These are phyloP conservation scores for Erannis defoliaria DNA, from an alignment of 2,888 invertebrate species.

Conservation along the genomic window DNA sequence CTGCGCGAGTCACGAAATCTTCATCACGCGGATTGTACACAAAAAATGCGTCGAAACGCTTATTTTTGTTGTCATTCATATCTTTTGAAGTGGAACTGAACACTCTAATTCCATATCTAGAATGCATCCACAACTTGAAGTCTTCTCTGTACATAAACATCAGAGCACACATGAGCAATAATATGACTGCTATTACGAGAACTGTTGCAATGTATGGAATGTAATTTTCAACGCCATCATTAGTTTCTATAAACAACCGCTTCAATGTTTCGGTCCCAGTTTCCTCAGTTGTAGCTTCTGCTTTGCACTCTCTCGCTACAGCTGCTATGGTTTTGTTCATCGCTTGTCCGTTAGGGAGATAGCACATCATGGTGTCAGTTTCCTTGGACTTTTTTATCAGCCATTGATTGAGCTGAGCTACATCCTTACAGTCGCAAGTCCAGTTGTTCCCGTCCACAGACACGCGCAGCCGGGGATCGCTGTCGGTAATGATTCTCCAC, in stretches of 20 bases:
- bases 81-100: constrained; percentile 88
- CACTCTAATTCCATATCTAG: constrained; percentile 91
- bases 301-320: constrained; percentile 85
- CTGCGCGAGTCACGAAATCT: constrained; percentile 89
- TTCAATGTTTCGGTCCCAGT: constrained; percentile 87
- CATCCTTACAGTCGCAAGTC: constrained; percentile 93
- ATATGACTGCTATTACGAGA: constrained; percentile 89
- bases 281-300: constrained; percentile 88
- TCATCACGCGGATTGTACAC: constrained; percentile 94
- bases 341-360: constrained; percentile 83
- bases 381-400: constrained; percentile 89
- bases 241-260: constrained; percentile 87
- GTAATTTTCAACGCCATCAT: constrained; percentile 90
- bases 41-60: constrained; percentile 95
- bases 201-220: constrained; percentile 91
- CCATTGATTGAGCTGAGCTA: constrained; percentile 90
- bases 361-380: constrained; percentile 89
- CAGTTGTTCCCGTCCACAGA: constrained; percentile 93
- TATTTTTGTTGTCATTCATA: constrained; percentile 87
- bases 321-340: constrained; percentile 83
- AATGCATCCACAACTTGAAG: constrained; percentile 92
- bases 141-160: constrained; percentile 92
- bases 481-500: constrained; percentile 89
- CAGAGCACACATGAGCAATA: constrained; percentile 89
- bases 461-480: constrained; percentile 89